Evolutionary conservation across 2,113 vertebrate species (phyloP).

Genomic region (Pimephales promelas): DNA sequence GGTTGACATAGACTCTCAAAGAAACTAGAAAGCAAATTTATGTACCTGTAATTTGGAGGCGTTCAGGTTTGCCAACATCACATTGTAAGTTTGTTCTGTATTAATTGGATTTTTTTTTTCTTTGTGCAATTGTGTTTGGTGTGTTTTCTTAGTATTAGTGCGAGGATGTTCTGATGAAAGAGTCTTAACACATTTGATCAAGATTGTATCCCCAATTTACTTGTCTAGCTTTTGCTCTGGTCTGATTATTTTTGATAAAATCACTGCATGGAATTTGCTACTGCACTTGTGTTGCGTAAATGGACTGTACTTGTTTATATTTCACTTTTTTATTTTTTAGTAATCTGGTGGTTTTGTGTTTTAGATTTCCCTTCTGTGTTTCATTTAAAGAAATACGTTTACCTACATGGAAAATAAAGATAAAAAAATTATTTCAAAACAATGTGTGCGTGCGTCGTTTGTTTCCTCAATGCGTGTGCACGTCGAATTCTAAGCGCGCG

Average conservation of each 20-base stretch:
- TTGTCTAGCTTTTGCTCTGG: conserved; percentile 4
- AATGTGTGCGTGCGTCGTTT: background rate
- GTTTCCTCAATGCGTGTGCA: background rate
- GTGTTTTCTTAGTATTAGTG: conserved; percentile 34
- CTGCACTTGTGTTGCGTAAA: conserved; percentile 40
- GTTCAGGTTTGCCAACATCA: conserved; percentile 40
- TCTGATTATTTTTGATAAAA: conserved; percentile 50
- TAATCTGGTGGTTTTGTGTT: conserved; percentile 40
- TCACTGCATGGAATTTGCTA: conserved; percentile 42
- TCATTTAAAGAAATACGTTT: conserved; percentile 38
- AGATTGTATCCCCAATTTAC: conserved; percentile 28
- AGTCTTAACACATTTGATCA: conserved; percentile 31
- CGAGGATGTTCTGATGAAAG: conserved; percentile 1
- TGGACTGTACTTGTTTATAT: conserved; percentile 58
- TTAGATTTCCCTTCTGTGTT: conserved; percentile 32
- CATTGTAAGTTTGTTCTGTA: background rate
- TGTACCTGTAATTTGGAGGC: conserved; percentile 34
- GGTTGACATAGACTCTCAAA: background rate
- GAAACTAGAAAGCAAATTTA: background rate
- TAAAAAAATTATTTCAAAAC: background rate
- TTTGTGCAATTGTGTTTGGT: conserved; percentile 14
- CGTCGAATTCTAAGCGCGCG: background rate
- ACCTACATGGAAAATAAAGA: conserved; percentile 46
- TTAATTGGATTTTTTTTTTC: conserved; percentile 6
- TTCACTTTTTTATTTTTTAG: conserved; percentile 17